Base-by-base conservation (phyloP, 2,113 vertebrate species). In the Baryphthengus martii region DNA sequence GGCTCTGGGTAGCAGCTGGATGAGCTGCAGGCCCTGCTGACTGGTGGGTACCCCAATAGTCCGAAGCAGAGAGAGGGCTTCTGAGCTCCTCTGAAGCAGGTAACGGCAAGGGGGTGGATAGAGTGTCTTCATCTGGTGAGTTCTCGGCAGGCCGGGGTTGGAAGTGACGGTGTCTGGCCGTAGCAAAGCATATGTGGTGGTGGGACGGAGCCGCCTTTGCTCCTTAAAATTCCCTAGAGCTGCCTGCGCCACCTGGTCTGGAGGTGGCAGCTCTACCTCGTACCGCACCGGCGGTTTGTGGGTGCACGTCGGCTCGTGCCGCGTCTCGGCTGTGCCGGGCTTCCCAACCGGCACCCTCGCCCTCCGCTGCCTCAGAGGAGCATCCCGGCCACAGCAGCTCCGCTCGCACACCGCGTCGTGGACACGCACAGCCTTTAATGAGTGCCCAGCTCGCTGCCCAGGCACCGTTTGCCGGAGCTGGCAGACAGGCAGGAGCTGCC, bases 131-230 rank as follows among this genome's bases (percentile, higher is more conserved):
- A 3, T 17, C 17, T 1, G 1, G 49, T 40, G n/a, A 21, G 44
- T 42, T 17, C 44, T 70, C 11, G 19, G 42, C 28, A 12, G 35
- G 35, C 42, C 49, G 1, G 31, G 40, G 28, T 7, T 17, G 15
- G 65, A 19, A 56, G 1, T 14, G 52, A 11, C 14, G 58, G 13
- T 16, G 37, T 13, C 17, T 45, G 49, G 35, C n/a, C 1, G 4
- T 18, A 31, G 66, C 44, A 17, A 39, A 28, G n/a, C n/a, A n/a
- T 4, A 0, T 7, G n/a, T 2, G 29, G 58, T 1, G 0, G 29
- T 17, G 29, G 31, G 33, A 39, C 29, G 23, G 37, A 83, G 65
- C 44, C 35, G 24, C 2, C 9, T 65, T 52, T 72, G n/a, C 77
- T 77, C 56, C 71, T 29, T 29, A n/a, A 37, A 23, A 24, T 56